Evolutionary conservation across 37 sponge, comb jelly and placozoan species (phyloP), one percentile per base, ranked within the genome.

Genomic region (Agelas oroides): DNA sequence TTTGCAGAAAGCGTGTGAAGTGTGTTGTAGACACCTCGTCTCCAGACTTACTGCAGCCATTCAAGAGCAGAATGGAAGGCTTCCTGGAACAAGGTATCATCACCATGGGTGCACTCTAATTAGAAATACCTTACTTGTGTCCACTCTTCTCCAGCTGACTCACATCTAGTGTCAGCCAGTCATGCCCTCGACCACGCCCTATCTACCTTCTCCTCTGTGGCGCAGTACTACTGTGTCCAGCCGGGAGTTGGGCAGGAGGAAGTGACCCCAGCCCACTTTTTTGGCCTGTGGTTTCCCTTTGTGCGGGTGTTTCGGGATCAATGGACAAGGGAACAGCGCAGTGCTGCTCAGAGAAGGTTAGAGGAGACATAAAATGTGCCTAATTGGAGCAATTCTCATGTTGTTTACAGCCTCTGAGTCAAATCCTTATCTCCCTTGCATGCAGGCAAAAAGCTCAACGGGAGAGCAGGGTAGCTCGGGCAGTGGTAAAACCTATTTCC

Each of bases 271-370:
- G 68, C n/a, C 23, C 33, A 85, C 23, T 85, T 85, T 56, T 85
- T 85, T 65, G 77, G 56, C 18, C 57, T 53, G 37, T 76, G 86
- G 86, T 46, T 34, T 52, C 58, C 86, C 3, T 75, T 85, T 75
- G 39, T 67, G 25, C n/a, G 24, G 32, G 77, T 66, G 37, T 85
- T 85, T 59, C 41, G 64, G 25, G 77, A 76, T 31, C 33, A 39
- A 24, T 85, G 86, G 86, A 65, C 46, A 34, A 76, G 27, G 30
- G 77, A 76, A 21, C 52, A 65, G 68, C 36, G 40, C n/a, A 65
- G 17, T 11, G 28, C 31, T 32, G 66, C 65, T 16, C 24, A 32
- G 74, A 28, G 30, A 30, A 59, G 36, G 78, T 77, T 0, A 46
- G 52, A 14, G 46, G n/a, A n/a, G n/a, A n/a, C n/a, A n/a, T n/a